Conservation (phyloP, 2,888 invertebrate species). For the Melieria crassipennis region DNA sequence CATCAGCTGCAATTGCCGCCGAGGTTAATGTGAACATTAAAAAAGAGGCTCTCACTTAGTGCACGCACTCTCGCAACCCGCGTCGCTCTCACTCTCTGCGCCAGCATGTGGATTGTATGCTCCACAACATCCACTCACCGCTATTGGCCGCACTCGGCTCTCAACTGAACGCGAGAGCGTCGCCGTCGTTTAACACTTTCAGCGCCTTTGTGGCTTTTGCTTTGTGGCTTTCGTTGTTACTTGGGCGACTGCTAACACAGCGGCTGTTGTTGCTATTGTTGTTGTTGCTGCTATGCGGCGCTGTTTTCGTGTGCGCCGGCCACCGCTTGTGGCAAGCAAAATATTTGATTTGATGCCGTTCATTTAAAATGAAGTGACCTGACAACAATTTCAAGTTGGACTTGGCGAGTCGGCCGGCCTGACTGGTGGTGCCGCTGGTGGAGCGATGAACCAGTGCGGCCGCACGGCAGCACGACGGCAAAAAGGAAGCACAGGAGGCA, state of each 20-base stretch:
- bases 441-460: too few species aligned
- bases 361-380: constrained; percentile 48
- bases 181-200: too few species aligned
- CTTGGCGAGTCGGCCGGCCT: neutral
- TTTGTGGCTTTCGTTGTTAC: constrained; percentile 9
- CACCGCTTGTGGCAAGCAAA: constrained; percentile 39
- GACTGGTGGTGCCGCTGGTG: neutral
- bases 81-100: too few species aligned
- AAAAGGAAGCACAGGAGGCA: too few species aligned
- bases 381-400: constrained; percentile 44
- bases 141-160: too few species aligned
- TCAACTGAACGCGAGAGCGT: neutral
- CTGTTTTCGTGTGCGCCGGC: constrained; percentile 11
- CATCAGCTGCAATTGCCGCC: neutral
- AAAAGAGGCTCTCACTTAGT: too few species aligned
- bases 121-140: too few species aligned
- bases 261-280: neutral
- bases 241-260: too few species aligned
- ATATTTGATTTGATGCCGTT: constrained; percentile 44
- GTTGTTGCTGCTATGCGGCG: constrained; percentile 7
- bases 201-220: neutral
- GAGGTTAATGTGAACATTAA: too few species aligned
- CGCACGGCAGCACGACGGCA: too few species aligned
- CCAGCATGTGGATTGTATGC: too few species aligned
- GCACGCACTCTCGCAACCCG: too few species aligned